phyloP scores from a whole-genome alignment of 2,113 vertebrate species.

The Rhinopomastus cyanomelas region DNA sequence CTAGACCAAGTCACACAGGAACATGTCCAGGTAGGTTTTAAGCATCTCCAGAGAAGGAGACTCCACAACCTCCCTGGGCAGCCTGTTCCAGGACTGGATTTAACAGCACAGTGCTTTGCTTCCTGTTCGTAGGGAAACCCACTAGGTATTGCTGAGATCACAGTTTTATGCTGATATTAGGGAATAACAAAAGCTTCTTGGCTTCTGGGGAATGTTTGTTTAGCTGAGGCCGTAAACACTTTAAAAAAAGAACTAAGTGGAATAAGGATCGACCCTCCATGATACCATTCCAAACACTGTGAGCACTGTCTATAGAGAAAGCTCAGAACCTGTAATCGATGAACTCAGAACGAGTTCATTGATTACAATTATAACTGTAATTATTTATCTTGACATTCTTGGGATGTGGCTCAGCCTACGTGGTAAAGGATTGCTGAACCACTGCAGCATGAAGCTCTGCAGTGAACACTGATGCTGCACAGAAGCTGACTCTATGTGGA shows the following conservation, averaged over 20 bases:
- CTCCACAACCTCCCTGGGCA: too few relatives aligned
- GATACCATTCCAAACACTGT: not conserved
- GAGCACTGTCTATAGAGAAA: not conserved
- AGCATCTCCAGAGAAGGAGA: too few relatives aligned
- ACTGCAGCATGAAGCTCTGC: not conserved
- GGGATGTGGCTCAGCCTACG: not conserved
- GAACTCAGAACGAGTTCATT: not conserved
- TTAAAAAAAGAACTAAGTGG: not conserved
- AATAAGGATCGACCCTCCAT: not conserved
- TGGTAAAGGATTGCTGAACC: not conserved
- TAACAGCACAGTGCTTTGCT: not conserved
- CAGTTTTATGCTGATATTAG: not conserved
- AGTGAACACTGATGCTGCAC: not conserved
- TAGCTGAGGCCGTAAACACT: not conserved
- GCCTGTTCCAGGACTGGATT: not conserved
- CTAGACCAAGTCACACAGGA: too few relatives aligned
- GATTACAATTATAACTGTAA: not conserved
- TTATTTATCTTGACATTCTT: not conserved
- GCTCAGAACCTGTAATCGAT: not conserved
- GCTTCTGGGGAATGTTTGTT: not conserved
- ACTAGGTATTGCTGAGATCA: not conserved
- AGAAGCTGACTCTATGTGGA: not conserved
- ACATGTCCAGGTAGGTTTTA: too few relatives aligned
- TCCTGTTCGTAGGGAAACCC: not conserved
- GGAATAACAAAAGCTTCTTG: not conserved